Evolutionary conservation across 2,888 invertebrate species (phyloP), one percentile per base, ranked within the genome.

Genomic region (Troglohyphantes excavatus): DNA sequence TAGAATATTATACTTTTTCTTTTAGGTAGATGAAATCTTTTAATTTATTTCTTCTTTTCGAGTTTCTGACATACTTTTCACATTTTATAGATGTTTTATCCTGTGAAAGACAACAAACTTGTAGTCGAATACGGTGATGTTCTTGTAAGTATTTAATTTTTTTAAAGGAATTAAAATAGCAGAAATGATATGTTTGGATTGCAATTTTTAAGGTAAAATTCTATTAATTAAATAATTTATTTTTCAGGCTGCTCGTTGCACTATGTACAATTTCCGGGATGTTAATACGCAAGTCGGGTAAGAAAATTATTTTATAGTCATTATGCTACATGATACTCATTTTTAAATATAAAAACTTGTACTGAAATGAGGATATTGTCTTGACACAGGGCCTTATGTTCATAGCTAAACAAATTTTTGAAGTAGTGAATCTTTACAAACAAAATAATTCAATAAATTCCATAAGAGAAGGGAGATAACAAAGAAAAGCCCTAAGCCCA

Each of bases 31-130:
- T n/a, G n/a, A n/a, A n/a, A n/a, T n/a, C n/a, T n/a, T n/a, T n/a
- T n/a, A n/a, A n/a, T n/a, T n/a, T n/a, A n/a, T n/a, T n/a, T n/a
- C n/a, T n/a, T n/a, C n/a, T n/a, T n/a, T n/a, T n/a, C n/a, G n/a
- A n/a, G n/a, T n/a, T n/a, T n/a, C n/a, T n/a, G n/a, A n/a, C n/a
- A n/a, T n/a, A n/a, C n/a, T n/a, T n/a, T 33, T 26, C n/a, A 6
- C 46, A 26, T 72, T 46, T 5, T 13, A 0, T 97, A 98, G 94
- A 98, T 98, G 98, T 98, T 98, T 94, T 98, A 98, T 94, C 97
- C 97, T 0, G 95, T 97, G 0, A 94, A 94, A 46, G 93, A 94
- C 78, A 95, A 95, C 92, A 94, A 93, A 0, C 94, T 95, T 0
- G 95, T 96, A 0, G 95, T 98, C 61, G 92, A 93, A 0, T 93